These are phyloP conservation scores for Nemurella pictetii DNA, from an alignment of 2,888 invertebrate genomes.

Conservation along the genomic window DNA sequence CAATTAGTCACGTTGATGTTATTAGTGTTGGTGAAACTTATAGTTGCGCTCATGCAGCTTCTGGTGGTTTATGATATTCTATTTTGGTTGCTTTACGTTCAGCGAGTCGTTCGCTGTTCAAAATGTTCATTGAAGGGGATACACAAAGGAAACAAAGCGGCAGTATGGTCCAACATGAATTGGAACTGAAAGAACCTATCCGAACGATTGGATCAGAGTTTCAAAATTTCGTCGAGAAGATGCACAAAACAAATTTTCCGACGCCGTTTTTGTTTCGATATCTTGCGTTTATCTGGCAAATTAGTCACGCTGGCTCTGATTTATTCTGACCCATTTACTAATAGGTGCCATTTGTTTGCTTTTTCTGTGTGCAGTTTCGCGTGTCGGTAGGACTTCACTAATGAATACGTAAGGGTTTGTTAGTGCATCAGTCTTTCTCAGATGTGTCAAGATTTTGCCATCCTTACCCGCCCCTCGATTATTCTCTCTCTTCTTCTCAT, in stretches of 20 bases:
- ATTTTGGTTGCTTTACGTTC: neutral
- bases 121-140: too few relatives aligned
- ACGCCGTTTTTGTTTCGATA: too few relatives aligned
- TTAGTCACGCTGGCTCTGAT: neutral
- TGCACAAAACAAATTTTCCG: too few relatives aligned
- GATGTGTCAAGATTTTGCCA: slow-evolving; percentile 24
- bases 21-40: neutral
- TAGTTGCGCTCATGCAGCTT: neutral
- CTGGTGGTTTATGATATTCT: neutral
- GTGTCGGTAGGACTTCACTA: neutral
- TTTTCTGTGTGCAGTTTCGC: neutral
- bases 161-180: too few relatives aligned
- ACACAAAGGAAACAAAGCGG: too few relatives aligned
- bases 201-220: too few relatives aligned
- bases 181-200: too few relatives aligned
- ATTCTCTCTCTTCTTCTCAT: neutral
- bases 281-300: neutral
- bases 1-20: slow-evolving; percentile 15
- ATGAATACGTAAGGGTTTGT: slow-evolving; percentile 24
- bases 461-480: slow-evolving; percentile 18
- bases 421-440: slow-evolving; percentile 1
- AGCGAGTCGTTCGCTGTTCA: neutral
- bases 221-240: too few relatives aligned
- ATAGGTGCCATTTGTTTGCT: neutral
- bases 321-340: neutral